Evolutionary conservation across 1,140 invertebrate species (phyloP).

Genomic region (Bombus affinis): DNA sequence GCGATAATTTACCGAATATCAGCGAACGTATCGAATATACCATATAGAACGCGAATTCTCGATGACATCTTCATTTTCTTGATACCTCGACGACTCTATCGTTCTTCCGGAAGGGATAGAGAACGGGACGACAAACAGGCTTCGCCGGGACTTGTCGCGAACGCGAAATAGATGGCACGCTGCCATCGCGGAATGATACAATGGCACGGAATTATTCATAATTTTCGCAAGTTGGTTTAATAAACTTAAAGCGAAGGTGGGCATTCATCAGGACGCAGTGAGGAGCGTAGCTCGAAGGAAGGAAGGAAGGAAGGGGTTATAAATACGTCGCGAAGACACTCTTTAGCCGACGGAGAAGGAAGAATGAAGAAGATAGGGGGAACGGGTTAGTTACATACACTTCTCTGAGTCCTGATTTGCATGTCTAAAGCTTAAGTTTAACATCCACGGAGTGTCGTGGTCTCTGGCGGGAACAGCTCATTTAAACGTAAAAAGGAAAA

Average conservation of each 20-base stretch:
- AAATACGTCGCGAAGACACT: conserved; percentile 78
- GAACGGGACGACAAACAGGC: neutral
- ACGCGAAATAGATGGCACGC: conserved; percentile 42
- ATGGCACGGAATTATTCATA: conserved; percentile 74
- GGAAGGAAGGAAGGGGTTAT: conserved; percentile 78
- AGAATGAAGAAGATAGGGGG: conserved; percentile 43
- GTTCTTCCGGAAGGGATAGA: neutral
- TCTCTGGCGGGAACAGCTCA: conserved; percentile 37
- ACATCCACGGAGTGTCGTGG: conserved; percentile 50
- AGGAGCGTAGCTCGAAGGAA: conserved; percentile 55
- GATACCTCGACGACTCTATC: conserved; percentile 12
- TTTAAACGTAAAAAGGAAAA: conserved; percentile 45
- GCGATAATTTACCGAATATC: neutral
- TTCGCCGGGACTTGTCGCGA: neutral
- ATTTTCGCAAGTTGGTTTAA: conserved; percentile 76
- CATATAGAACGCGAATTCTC: conserved; percentile 10
- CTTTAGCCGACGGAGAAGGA: conserved; percentile 45
- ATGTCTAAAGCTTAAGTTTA: conserved; percentile 77
- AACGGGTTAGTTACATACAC: conserved; percentile 72
- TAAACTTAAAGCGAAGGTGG: conserved; percentile 73
- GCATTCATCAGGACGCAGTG: conserved; percentile 72
- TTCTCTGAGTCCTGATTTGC: conserved; percentile 73
- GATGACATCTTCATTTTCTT: conserved; percentile 33
- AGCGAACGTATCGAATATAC: neutral
- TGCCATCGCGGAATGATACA: conserved; percentile 63